phyloP scores from a whole-genome alignment of 2,888 invertebrate genomes.

The Chymomyza caudatula region DNA sequence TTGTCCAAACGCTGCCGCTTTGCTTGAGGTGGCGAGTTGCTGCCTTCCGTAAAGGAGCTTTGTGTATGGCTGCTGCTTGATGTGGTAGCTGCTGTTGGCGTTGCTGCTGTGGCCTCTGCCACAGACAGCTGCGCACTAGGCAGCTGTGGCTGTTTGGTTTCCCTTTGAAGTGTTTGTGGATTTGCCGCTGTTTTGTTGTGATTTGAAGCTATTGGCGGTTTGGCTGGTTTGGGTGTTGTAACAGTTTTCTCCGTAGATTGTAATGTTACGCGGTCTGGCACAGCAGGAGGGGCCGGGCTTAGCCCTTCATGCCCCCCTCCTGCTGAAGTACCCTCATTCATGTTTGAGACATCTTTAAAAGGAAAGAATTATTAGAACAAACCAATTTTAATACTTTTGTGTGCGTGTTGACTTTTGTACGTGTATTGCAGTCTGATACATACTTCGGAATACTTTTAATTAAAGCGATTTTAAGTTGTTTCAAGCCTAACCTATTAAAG shows the following conservation, averaged over 20 bases:
- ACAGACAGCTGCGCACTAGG: conserved; percentile 67
- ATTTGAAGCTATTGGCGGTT: conserved; percentile 40
- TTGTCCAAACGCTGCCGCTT: conserved; percentile 65
- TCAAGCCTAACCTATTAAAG: not conserved
- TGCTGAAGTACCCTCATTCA: conserved; percentile 79
- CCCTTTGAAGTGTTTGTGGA: conserved; percentile 45
- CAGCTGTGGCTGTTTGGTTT: conserved; percentile 45
- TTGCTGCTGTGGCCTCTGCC: conserved; percentile 59
- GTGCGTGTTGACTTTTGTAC: no score
- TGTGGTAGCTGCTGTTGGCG: conserved; percentile 32
- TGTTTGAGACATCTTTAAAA: conserved; percentile 78
- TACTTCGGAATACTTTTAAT: no score
- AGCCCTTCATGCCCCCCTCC: conserved; percentile 79
- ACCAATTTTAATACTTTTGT: conserved; percentile 13
- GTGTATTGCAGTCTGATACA: no score
- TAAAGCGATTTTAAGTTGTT: conserved; percentile 4
- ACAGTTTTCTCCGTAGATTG: conserved; percentile 74
- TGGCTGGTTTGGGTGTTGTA: conserved; percentile 52
- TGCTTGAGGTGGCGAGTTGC: conserved; percentile 46
- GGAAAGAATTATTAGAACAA: conserved; percentile 18
- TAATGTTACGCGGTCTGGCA: conserved; percentile 77
- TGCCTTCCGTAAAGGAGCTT: conserved; percentile 33
- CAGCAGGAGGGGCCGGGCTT: conserved; percentile 79
- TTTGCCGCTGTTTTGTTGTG: conserved; percentile 36
- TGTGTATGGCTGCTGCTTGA: conserved; percentile 16